Conservation (phyloP, 2,888 invertebrate genomes). For the Pristionchus mayeri region DNA sequence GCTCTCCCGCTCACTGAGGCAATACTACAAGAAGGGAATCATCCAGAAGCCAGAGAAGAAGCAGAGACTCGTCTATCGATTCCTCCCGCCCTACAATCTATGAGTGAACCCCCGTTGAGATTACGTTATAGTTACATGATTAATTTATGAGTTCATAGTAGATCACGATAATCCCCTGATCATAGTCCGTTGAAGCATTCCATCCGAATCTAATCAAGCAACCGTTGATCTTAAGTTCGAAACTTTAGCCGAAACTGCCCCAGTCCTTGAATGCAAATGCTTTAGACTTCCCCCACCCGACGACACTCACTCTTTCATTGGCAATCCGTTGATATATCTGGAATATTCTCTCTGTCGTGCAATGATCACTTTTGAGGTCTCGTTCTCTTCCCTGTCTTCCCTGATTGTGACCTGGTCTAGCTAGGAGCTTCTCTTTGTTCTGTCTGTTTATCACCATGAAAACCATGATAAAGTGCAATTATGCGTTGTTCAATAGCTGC, state of each 20-base stretch:
- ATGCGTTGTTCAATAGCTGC: background rate
- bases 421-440: slow-evolving; percentile 32
- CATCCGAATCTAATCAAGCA: slow-evolving; percentile 9
- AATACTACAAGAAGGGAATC: slow-evolving; percentile 98
- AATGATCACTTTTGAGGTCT: background rate
- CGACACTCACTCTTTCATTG: slow-evolving; percentile 22
- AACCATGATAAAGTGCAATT: slow-evolving; percentile 33
- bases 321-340: slow-evolving; percentile 31
- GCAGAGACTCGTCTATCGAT: slow-evolving; percentile 97
- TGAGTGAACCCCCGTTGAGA: slow-evolving; percentile 38
- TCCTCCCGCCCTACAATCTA: slow-evolving; percentile 79
- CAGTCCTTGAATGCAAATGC: slow-evolving; percentile 18
- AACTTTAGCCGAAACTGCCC: background rate
- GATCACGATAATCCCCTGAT: background rate
- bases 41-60: slow-evolving; percentile 99
- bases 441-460: background rate
- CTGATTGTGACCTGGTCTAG: background rate
- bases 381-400: background rate
- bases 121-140: background rate
- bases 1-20: slow-evolving; percentile 94
- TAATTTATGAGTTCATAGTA: background rate
- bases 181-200: slow-evolving; percentile 35
- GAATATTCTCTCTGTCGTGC: slow-evolving; percentile 17
- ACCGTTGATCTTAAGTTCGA: slow-evolving; percentile 25
- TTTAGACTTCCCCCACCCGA: slow-evolving; percentile 5